Conservation (phyloP, 1,140 invertebrate species). For the Ostrea denselamellosa region DNA sequence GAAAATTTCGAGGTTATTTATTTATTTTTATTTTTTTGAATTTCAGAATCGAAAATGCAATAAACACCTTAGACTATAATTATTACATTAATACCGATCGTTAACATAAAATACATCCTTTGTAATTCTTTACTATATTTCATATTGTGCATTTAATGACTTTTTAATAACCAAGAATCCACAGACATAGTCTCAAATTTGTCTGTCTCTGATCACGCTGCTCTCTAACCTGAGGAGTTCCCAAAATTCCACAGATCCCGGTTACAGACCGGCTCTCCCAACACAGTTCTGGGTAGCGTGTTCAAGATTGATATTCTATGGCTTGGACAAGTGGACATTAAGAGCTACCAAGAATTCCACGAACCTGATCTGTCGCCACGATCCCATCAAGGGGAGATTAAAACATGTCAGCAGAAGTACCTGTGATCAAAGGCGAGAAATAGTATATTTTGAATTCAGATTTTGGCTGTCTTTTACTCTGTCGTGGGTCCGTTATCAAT, state of each 20-base stretch:
- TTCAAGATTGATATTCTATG: not conserved
- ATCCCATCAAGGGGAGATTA: constrained; percentile 5
- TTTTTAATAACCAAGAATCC: too few relatives aligned
- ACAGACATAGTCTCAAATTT: not conserved
- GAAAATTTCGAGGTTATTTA: too few relatives aligned
- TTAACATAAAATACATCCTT: too few relatives aligned
- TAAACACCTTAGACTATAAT: too few relatives aligned
- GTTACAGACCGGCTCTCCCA: not conserved
- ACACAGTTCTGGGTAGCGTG: constrained; percentile 30
- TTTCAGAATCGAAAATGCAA: too few relatives aligned
- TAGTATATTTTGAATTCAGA: not conserved
- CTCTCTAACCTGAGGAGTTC: constrained; percentile 16
- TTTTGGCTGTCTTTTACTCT: constrained; percentile 14
- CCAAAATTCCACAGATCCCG: not conserved
- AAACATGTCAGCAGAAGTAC: constrained; percentile 25
- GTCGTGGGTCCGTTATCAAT: not conserved
- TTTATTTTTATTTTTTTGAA: too few relatives aligned
- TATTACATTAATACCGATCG: too few relatives aligned
- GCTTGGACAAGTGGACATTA: constrained; percentile 12
- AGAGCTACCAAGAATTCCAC: constrained; percentile 16
- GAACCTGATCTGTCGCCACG: not conserved
- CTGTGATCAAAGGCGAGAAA: not conserved
- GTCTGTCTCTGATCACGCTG: not conserved
- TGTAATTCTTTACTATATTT: too few relatives aligned
- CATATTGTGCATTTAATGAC: too few relatives aligned